These are phyloP conservation scores for Formicarius rufipectus DNA, from an alignment of 2,113 vertebrate species.

Conservation along the genomic window DNA sequence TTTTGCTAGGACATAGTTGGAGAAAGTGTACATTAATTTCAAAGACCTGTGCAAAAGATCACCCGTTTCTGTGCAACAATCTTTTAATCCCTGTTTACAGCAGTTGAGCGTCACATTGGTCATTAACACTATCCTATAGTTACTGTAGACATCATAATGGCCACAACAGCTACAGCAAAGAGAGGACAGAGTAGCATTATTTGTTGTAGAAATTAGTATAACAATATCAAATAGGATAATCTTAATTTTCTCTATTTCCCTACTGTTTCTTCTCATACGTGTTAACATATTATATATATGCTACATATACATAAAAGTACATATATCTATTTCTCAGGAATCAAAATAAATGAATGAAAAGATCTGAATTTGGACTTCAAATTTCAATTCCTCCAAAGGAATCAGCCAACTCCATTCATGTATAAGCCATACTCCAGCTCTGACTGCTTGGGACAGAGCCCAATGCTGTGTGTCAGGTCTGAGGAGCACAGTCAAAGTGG, in stretches of 20 bases:
- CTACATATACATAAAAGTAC: neutral
- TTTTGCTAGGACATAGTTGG: neutral
- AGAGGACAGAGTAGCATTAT: neutral
- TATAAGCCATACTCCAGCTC: neutral
- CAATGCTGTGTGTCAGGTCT: neutral
- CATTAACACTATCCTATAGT: neutral
- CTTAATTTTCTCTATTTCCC: neutral
- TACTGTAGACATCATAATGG: neutral
- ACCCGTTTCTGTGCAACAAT: neutral
- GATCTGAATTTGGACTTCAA: neutral
- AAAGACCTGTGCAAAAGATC: neutral
- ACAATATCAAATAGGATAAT: neutral
- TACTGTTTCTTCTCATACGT: neutral
- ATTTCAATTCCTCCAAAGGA: neutral
- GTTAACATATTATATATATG: neutral
- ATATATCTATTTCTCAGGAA: neutral
- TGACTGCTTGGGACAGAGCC: neutral
- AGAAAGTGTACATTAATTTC: neutral
- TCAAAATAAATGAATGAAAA: neutral
- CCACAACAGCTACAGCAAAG: neutral
- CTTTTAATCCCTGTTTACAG: neutral
- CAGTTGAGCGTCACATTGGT: neutral
- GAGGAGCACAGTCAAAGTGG: accelerated
- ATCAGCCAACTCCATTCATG: neutral
- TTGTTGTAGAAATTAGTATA: neutral